Evolutionary conservation across 2,888 invertebrate genomes (phyloP), one percentile per base, ranked within the genome.

Genomic region (Dorcus hopei): DNA sequence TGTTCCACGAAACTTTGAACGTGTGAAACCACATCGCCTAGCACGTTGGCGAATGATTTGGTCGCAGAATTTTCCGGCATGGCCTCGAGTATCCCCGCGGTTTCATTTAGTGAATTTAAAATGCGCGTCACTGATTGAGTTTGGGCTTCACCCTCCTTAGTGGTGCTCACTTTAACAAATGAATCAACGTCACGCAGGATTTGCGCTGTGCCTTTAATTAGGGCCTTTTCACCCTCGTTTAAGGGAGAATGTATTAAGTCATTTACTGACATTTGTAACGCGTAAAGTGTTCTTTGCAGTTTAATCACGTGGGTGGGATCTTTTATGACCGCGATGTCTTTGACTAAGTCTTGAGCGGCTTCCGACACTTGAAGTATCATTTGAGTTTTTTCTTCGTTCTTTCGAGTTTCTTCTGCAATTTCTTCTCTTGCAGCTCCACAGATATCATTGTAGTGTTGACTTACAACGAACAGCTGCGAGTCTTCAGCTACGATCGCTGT

Each of bases 211-310:
- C 52, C 33, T 14, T 56, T 8, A 0, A 66, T 33, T 8, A 60
- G 49, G 9, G 45, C 38, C 50, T 61, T 49, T 14, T 66, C 66
- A 9, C 9, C 38, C 39, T 38, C 9, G 39, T 19, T 38, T 7
- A 59, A 16, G 11, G 55, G 49, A 9, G 19, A 39, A 49, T 75
- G 75, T 19, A 72, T 68, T 43, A 78, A 67, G 64, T 77, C 77
- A 45, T 76, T 74, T 1, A 74, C 63, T 2, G 69, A 65, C 49
- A 70, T 76, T 68, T 78, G 77, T n/a, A 78, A 52, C 2, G 68
- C 65, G 59, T 73, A 70, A 9, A 77, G 62, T 8, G 70, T 68
- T 56, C 74, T 74, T 63, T 78, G 77, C 1, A 77, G 61, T 8
- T 68, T 60, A 23, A 71, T 58, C 6, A 76, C 63, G 38, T 65